These are phyloP conservation scores for Equus quagga DNA, from an alignment of 2,113 vertebrate species.

Conservation along the genomic window DNA sequence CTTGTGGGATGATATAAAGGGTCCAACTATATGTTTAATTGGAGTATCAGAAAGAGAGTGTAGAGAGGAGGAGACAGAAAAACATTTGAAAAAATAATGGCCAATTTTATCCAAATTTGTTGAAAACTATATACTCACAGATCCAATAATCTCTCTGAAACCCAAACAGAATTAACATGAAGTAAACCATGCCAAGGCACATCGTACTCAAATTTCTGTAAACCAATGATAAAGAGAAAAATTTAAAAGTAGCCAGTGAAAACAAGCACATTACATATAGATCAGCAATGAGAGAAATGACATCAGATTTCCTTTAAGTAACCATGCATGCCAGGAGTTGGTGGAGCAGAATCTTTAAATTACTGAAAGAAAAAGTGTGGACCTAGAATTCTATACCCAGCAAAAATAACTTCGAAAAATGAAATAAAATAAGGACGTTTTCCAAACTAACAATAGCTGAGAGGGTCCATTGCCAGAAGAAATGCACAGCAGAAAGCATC, in stretches of 20 bases:
- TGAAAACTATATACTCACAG: background rate
- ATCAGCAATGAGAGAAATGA: background rate
- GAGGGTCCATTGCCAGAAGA: background rate
- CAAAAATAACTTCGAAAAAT: background rate
- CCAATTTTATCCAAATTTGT: background rate
- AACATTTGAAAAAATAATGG: background rate
- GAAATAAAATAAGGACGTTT: background rate
- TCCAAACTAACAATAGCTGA: background rate
- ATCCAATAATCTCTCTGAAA: background rate
- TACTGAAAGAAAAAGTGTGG: background rate
- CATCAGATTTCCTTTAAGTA: background rate
- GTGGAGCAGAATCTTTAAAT: background rate
- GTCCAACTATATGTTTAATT: background rate
- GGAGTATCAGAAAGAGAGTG: background rate
- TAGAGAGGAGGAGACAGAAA: background rate
- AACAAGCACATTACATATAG: background rate
- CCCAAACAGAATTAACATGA: background rate
- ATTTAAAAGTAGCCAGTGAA: background rate
- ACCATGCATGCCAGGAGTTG: background rate
- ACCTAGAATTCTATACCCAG: background rate
- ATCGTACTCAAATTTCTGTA: background rate
- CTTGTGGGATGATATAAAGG: background rate
- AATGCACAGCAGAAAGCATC: background rate
- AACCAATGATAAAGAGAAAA: background rate
- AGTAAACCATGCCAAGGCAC: background rate